Evolutionary conservation across 2,797 vertebrate genomes (phyloP), one percentile per base, ranked within the genome.

Genomic region (Bradypodion ventrale): DNA sequence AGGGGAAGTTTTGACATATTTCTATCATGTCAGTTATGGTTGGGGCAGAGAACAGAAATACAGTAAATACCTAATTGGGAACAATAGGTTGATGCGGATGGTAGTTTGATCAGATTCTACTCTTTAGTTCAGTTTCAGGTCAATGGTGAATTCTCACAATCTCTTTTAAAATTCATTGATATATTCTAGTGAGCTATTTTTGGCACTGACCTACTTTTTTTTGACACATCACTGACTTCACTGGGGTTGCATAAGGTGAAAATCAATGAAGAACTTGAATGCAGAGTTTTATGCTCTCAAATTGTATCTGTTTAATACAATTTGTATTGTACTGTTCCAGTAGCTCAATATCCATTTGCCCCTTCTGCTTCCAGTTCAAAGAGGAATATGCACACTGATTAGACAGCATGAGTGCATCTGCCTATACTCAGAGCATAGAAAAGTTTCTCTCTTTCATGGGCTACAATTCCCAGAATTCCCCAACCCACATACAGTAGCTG

Each of bases 1-100:
- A 80, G 79, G 89, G 83, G 75, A 66, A 88, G 82, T 85, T 88
- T 59, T 80, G 88, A 87, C 82, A 62, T 78, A 77, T 65, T 85
- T 52, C 83, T 89, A 85, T 89, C 75, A 49, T 46, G 0, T 68
- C 84, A 62, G 46, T 83, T 85, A 74, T 87, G 75, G 78, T 89
- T 82, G n/a, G 46, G 35, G 62, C 32, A 66, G 44, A 85, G 74
- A 63, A 85, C 82, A 83, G 81, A 4, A 89, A 84, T 82, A n/a
- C n/a, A n/a, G n/a, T n/a, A 91, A 87, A 87, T 46, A 56, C 85
- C 80, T 89, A 90, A 93, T 84, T 90, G 89, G 84, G 89, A 92
- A 86, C 80, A 75, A 40, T 84, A 78, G 87, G 68, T 72, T 84
- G 76, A 44, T 85, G 23, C 2, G 46, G 29, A 19, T 72, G 29